These are phyloP conservation scores for Bucco capensis DNA, from an alignment of 2,113 vertebrate species.

Conservation along the genomic window DNA sequence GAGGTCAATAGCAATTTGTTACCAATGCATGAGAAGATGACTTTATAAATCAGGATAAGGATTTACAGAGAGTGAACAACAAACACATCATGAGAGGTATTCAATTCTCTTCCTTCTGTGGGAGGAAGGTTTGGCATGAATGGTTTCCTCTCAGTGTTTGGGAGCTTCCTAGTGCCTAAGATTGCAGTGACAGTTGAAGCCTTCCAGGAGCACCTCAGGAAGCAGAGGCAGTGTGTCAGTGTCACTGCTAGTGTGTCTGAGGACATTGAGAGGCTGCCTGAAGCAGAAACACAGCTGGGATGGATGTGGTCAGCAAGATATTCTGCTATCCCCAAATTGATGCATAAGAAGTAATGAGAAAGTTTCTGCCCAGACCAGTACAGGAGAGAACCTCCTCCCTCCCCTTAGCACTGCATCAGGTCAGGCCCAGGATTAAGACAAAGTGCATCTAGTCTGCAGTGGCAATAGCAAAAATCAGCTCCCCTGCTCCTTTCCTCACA, in stretches of 20 bases:
- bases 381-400: background rate
- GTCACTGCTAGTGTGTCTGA: background rate
- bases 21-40: background rate
- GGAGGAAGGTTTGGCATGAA: slow-evolving; percentile 36
- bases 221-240: background rate
- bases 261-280: background rate
- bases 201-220: slow-evolving; percentile 3
- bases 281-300: background rate
- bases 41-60: slow-evolving; percentile 43
- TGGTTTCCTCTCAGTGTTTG: slow-evolving; percentile 62
- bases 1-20: slow-evolving; percentile 54
- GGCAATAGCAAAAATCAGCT: slow-evolving; percentile 20
- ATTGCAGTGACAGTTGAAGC: slow-evolving; percentile 43
- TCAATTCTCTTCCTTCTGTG: slow-evolving; percentile 28
- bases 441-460: background rate
- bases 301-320: background rate
- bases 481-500: slow-evolving; percentile 17
- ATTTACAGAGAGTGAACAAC: slow-evolving; percentile 43
- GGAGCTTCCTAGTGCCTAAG: slow-evolving; percentile 17
- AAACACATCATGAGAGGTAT: slow-evolving; percentile 31
- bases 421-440: background rate
- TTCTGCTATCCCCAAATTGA: background rate
- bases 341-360: background rate
- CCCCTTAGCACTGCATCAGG: too few species aligned
- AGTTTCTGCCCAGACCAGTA: background rate